A percentile compares a stretch with the other conserved stretches of the same genome.
Evolutionary conservation across 53 echinoderm and acorn worm species (phyloP).

Genomic region (Paracentrotus lividus): DNA sequence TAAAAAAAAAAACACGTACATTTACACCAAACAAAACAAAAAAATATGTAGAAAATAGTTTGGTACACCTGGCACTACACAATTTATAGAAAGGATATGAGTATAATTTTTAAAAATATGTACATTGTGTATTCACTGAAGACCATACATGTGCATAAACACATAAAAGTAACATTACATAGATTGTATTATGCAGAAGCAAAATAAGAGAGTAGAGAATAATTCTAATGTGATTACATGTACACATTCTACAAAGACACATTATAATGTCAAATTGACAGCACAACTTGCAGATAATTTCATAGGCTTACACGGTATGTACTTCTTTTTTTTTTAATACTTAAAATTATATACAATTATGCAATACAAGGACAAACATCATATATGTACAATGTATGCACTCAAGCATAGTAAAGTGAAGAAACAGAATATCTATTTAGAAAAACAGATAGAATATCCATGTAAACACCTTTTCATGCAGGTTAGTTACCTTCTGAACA

Average conservation of each 20-base stretch:
- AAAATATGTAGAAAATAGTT: not conserved
- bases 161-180: not conserved
- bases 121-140: too few relatives aligned
- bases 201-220: too few relatives aligned
- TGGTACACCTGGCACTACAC: not conserved
- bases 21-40: not conserved
- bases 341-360: not conserved
- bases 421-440: not conserved
- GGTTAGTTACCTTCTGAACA: conserved; percentile 61
- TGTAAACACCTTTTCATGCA: conserved; percentile 21
- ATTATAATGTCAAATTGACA: not conserved
- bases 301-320: not conserved
- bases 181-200: too few relatives aligned
- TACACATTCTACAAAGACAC: not conserved
- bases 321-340: not conserved
- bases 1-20: not conserved
- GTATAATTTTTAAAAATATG: too few relatives aligned
- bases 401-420: too few relatives aligned
- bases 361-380: not conserved
- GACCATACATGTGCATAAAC: too few relatives aligned
- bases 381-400: not conserved
- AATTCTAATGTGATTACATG: too few relatives aligned
- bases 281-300: not conserved
- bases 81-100: not conserved
- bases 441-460: not conserved